phyloP scores from a whole-genome alignment of 2,797 vertebrate species.

The Caiman crocodilus region DNA sequence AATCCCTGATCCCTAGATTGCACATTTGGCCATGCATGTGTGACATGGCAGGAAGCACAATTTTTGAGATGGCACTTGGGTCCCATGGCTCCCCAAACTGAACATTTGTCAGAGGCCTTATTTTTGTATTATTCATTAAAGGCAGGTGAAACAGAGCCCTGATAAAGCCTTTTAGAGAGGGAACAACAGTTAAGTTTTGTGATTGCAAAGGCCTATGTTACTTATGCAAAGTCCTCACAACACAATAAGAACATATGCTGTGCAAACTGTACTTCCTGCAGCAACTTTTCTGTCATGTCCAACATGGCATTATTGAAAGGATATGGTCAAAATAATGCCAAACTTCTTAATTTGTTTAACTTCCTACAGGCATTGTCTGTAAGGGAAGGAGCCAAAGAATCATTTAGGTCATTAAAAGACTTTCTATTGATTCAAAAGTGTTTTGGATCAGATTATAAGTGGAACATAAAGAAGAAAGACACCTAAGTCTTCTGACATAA shows the following conservation, averaged over 20 bases:
- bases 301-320: neutral
- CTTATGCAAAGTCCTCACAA: neutral
- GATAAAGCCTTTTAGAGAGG: neutral
- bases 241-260: neutral
- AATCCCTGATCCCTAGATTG: no score
- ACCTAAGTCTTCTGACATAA: neutral
- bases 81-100: no score
- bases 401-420: neutral
- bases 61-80: no score
- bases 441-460: neutral
- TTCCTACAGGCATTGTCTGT: neutral
- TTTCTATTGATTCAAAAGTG: neutral
- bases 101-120: no score
- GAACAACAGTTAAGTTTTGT: neutral
- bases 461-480: neutral
- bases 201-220: neutral
- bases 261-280: neutral
- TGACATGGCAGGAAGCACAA: no score
- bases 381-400: neutral
- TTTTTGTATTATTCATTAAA: neutral
- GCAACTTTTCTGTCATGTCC: neutral
- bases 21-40: no score
- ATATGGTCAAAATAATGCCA: neutral
- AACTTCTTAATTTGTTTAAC: neutral
- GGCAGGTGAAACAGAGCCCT: neutral